Conservation (phyloP, 37 sponge, comb jelly and placozoan genomes). For the Dysidea cf. avara region DNA sequence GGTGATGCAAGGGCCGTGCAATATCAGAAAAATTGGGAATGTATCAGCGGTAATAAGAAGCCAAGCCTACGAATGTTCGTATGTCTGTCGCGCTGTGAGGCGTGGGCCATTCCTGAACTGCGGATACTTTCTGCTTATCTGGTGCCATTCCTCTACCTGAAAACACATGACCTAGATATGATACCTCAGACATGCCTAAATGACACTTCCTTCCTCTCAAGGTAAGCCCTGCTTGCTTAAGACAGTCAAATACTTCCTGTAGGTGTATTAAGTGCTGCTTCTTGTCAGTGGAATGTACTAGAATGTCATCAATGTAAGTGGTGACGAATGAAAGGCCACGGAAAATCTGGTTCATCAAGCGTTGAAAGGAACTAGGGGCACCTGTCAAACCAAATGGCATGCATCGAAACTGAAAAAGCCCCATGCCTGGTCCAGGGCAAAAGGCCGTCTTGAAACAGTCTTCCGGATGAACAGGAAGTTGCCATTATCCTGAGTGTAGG, state of each 20-base stretch:
- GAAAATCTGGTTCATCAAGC: slow-evolving; percentile 5
- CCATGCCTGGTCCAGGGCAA: slow-evolving; percentile 23
- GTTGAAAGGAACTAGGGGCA: slow-evolving; percentile 21
- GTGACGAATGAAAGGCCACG: background rate
- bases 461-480: slow-evolving; percentile 7
- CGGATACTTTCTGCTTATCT: slow-evolving; percentile 4
- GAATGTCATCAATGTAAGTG: slow-evolving; percentile 3
- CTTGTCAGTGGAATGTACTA: background rate
- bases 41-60: slow-evolving; percentile 18
- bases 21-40: slow-evolving; percentile 3
- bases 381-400: slow-evolving; percentile 25
- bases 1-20: slow-evolving; percentile 2
- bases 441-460: slow-evolving; percentile 16
- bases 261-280: background rate
- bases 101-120: slow-evolving; percentile 7
- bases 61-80: background rate
- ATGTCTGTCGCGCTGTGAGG: background rate
- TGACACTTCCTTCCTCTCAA: slow-evolving; percentile 3
- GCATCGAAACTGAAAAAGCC: slow-evolving; percentile 12
- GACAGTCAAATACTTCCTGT: background rate
- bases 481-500: slow-evolving; percentile 25
- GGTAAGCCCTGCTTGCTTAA: background rate
- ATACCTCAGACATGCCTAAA: background rate
- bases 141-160: slow-evolving; percentile 6
- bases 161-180: slow-evolving; percentile 10